These are phyloP conservation scores for Vanessa tameamea DNA, from an alignment of 1,140 invertebrate species.

Conservation along the genomic window DNA sequence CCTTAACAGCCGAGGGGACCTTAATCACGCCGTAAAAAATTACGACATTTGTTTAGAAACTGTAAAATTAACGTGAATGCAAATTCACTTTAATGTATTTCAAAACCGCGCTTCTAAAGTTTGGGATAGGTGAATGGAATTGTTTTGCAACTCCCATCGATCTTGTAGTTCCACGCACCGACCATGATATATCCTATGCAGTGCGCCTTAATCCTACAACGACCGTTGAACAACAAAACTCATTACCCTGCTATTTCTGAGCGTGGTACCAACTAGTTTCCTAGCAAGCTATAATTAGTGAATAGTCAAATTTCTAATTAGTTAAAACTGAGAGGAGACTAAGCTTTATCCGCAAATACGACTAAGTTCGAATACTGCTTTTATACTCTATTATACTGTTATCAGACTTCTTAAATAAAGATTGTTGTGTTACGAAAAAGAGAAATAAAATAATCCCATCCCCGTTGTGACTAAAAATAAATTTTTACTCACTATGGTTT, in stretches of 20 bases:
- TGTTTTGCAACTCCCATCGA: slow-evolving; percentile 28
- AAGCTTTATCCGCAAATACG: neutral
- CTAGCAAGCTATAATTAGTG: slow-evolving; percentile 46
- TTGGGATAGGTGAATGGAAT: slow-evolving; percentile 22
- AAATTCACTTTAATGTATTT: slow-evolving; percentile 17
- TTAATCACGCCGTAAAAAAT: neutral
- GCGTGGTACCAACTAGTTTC: slow-evolving; percentile 57
- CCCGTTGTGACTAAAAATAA: too few relatives aligned
- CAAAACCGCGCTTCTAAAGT: slow-evolving; percentile 19
- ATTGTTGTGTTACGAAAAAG: too few relatives aligned
- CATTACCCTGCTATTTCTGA: slow-evolving; percentile 64
- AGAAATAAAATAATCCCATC: too few relatives aligned
- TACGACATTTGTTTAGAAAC: neutral
- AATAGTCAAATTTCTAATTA: slow-evolving; percentile 35
- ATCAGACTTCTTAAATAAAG: neutral
- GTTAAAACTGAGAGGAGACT: slow-evolving; percentile 7
- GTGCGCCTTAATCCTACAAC: slow-evolving; percentile 63
- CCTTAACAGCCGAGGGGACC: too few relatives aligned
- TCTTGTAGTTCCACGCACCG: slow-evolving; percentile 30
- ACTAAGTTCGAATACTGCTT: neutral
- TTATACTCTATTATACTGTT: neutral
- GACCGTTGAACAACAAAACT: slow-evolving; percentile 73
- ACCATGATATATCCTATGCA: slow-evolving; percentile 37
- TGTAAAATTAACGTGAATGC: slow-evolving; percentile 16
- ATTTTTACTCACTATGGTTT: too few relatives aligned